Conservation (phyloP, 2,113 vertebrate genomes). For the Odocoileus virginianus region DNA sequence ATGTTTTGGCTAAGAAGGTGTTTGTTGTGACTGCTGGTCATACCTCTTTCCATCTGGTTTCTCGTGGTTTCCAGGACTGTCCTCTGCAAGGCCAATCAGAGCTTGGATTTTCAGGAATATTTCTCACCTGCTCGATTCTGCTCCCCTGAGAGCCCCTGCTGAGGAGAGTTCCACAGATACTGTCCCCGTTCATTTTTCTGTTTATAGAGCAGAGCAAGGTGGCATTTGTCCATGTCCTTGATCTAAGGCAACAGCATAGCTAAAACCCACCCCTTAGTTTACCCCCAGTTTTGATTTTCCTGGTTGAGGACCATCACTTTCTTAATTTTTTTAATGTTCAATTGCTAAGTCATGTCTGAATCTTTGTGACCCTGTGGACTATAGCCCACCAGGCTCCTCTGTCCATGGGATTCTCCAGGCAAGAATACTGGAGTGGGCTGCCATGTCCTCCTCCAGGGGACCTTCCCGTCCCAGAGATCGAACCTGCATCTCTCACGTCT, state of each 20-base stretch:
- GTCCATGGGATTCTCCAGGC: background rate
- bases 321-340: background rate
- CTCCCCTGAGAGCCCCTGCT: background rate
- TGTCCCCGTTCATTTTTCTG: background rate
- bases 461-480: background rate
- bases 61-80: background rate
- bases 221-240: background rate
- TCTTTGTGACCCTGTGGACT: background rate
- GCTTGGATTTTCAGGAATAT: background rate
- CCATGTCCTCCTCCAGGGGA: background rate
- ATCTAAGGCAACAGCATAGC: background rate
- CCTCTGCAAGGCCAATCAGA: background rate
- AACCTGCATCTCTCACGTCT: background rate
- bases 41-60: background rate
- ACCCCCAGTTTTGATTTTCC: background rate
- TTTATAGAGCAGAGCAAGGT: background rate
- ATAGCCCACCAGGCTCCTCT: background rate
- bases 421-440: background rate
- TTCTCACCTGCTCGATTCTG: background rate
- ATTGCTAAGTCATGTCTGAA: background rate
- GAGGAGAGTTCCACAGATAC: background rate
- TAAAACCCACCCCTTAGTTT: background rate
- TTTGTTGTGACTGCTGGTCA: background rate
- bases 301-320: background rate
- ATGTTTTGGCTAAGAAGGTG: background rate